Base-by-base conservation (phyloP, 2,797 vertebrate genomes). In the Notolabrus celidotus region DNA sequence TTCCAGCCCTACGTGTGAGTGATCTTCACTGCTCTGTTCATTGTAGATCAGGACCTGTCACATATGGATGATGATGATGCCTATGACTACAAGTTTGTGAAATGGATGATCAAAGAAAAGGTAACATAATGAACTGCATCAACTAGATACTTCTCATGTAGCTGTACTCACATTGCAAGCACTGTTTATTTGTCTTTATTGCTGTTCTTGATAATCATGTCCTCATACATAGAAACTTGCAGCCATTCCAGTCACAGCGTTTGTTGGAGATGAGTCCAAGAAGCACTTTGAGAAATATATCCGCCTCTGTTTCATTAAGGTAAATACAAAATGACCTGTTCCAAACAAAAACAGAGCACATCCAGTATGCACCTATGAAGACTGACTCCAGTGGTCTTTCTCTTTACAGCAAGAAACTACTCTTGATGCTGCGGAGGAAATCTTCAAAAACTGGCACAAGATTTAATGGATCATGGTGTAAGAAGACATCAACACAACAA, bases 231-330 rank as follows among this genome's bases (percentile, higher is more conserved):
- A 99, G 98, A 98, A 97, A 95, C 88, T 99, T 20, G 95, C 96
- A 56, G 95, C 97, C 59, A 99, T 99, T 86, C 98, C 98, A 46
- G 92, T 98, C 70, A 95, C 97, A 3, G 95, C 96, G 0, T 99
- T 99, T 85, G 97, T 96, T 85, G 94, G 96, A 47, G 85, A 94
- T 0, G 93, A 94, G 27, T 95, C 95, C 59, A 96, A 90, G 77
- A 92, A 85, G 63, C 86, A 95, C 3, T 98, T 99, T 92, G 96
- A 99, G 88, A 99, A 96, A 90, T 97, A 96, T 19, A 96, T 99
- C 64, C 94, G 97, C 3, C 93, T 99, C 74, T 99, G 98, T 84
- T 99, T 99, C 88, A 98, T 99, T 82, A 99, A 99, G 95, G 98
- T 99, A 95, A 94, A 22, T 7, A 4, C 2, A 42, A 11, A 56